These are phyloP conservation scores for Esox masquinongy DNA, from an alignment of 2,797 vertebrate species.

Conservation along the genomic window DNA sequence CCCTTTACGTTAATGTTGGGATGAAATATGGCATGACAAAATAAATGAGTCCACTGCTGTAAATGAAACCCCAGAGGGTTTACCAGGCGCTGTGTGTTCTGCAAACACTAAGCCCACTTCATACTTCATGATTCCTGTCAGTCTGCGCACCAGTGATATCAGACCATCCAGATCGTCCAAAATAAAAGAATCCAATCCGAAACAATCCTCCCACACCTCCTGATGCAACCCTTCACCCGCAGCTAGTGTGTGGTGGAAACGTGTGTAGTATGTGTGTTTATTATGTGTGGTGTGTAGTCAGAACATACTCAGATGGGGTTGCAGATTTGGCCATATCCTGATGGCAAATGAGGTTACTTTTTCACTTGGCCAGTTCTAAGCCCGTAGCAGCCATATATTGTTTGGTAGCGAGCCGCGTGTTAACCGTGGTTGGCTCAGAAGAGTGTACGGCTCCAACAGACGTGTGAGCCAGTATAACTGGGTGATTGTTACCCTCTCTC, in stretches of 20 bases:
- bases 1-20: neutral
- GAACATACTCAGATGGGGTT: slow-evolving; percentile 30
- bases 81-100: slow-evolving; percentile 46
- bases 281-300: slow-evolving; percentile 19
- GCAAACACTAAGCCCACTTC: slow-evolving; percentile 50
- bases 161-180: slow-evolving; percentile 53
- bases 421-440: slow-evolving; percentile 6
- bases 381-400: neutral
- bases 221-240: slow-evolving; percentile 6
- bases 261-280: neutral
- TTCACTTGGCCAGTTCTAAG: neutral
- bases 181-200: slow-evolving; percentile 15
- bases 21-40: neutral
- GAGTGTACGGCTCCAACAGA: neutral
- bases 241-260: neutral
- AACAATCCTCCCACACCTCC: slow-evolving; percentile 40
- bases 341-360: neutral
- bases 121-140: slow-evolving; percentile 63
- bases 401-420: neutral
- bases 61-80: slow-evolving; percentile 61
- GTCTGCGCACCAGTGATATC: slow-evolving; percentile 62
- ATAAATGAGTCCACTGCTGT: neutral
- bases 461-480: neutral
- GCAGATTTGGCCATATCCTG: neutral
- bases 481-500: neutral